phyloP scores from a whole-genome alignment of 2,113 vertebrate species.

The Campylorhamphus procurvoides region DNA sequence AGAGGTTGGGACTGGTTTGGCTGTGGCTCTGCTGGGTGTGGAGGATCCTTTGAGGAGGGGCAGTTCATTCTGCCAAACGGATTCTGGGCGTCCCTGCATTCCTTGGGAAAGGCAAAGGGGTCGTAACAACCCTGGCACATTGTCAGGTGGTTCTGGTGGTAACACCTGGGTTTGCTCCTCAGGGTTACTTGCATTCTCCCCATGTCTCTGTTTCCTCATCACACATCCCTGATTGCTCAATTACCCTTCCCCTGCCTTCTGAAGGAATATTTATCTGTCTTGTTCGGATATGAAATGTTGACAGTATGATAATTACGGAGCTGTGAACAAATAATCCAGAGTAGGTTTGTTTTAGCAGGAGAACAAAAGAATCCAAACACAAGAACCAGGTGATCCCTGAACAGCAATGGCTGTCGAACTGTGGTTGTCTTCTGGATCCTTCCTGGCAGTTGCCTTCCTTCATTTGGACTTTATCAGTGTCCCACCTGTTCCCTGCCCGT shows the following conservation, averaged over 20 bases:
- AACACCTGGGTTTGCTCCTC: not conserved
- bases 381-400: not conserved
- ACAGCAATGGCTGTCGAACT: not conserved
- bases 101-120: not conserved
- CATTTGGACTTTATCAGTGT: fast-evolving
- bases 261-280: constrained; percentile 43
- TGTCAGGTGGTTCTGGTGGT: not conserved
- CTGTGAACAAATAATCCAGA: constrained; percentile 31
- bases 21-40: not conserved
- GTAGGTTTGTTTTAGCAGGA: not conserved
- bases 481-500: not conserved
- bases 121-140: not conserved
- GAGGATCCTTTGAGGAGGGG: not conserved
- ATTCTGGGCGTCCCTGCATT: not conserved
- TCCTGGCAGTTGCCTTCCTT: not conserved
- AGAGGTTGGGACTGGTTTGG: not conserved
- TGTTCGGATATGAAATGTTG: constrained; percentile 2
- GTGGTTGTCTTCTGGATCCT: not conserved
- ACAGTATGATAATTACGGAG: not conserved
- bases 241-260: constrained; percentile 30
- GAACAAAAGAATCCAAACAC: not conserved
- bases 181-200: constrained; percentile 24
- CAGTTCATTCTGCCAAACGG: not conserved
- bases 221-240: constrained; percentile 47
- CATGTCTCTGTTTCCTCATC: not conserved